Percentiles rank a stretch among this genome's conserved stretches.
These are phyloP conservation scores for Anas flavirostris DNA, from an alignment of 2,797 vertebrate genomes.

Conservation along the genomic window DNA sequence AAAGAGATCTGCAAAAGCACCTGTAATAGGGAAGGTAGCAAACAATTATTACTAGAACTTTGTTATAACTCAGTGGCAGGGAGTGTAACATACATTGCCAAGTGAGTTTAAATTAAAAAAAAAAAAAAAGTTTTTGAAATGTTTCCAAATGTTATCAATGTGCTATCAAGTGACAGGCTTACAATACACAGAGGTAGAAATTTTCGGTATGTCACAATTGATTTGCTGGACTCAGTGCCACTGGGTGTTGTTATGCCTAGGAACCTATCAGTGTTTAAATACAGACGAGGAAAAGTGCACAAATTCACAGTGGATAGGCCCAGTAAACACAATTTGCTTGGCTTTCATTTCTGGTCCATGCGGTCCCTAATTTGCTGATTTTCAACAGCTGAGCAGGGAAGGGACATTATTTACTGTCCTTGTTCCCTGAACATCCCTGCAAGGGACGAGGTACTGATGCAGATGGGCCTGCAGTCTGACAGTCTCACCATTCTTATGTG, in stretches of 20 bases:
- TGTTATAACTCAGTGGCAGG: not conserved
- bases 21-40: not conserved
- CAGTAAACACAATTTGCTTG: not conserved
- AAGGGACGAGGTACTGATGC: not conserved
- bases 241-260: not conserved
- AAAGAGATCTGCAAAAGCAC: not conserved
- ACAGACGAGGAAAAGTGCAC: not conserved
- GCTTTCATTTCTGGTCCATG: not conserved
- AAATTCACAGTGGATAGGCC: not conserved
- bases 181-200: not conserved
- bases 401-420: not conserved
- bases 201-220: not conserved
- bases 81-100: not conserved
- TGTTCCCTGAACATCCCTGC: not conserved
- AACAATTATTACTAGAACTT: not conserved
- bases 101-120: not conserved
- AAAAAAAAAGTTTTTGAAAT: not conserved
- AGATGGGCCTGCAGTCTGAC: not conserved
- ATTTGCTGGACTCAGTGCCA: not conserved
- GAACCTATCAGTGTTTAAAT: not conserved
- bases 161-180: not conserved
- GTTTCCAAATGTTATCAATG: fast-evolving
- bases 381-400: not conserved
- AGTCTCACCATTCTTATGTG: not conserved
- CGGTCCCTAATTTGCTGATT: not conserved